Conservation (phyloP, 2,797 vertebrate species). For the Neosilurus hyrtlii region DNA sequence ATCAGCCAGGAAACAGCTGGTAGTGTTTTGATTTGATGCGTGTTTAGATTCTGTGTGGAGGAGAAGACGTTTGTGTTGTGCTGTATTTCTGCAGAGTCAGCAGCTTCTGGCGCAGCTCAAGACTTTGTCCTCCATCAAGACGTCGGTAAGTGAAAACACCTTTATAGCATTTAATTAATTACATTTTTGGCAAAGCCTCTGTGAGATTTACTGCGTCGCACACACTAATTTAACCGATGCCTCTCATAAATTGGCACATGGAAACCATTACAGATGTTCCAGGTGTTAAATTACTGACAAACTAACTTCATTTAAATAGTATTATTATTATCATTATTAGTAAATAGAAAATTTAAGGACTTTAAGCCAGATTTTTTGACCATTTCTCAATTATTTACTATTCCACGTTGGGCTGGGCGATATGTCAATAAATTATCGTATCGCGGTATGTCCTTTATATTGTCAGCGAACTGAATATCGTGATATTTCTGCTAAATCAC, state of each 20-base stretch:
- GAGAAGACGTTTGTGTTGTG: background rate
- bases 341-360: no score
- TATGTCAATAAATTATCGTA: no score
- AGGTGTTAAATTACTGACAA: background rate
- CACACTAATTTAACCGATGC: background rate
- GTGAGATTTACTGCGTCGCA: constrained; percentile 4
- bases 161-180: background rate
- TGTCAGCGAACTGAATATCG: no score
- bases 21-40: no score
- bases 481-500: no score
- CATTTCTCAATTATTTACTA: no score
- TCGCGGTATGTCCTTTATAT: no score
- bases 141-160: constrained; percentile 75
- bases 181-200: constrained; percentile 11
- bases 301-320: background rate
- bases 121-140: constrained; percentile 83
- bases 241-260: background rate
- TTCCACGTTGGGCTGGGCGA: no score
- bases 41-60: no score
- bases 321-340: no score
- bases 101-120: constrained; percentile 85
- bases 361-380: no score
- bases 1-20: background rate
- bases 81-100: constrained; percentile 79
- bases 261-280: background rate